Evolutionary conservation across 2,888 invertebrate species (phyloP).

Genomic region (Eudemis profundana): DNA sequence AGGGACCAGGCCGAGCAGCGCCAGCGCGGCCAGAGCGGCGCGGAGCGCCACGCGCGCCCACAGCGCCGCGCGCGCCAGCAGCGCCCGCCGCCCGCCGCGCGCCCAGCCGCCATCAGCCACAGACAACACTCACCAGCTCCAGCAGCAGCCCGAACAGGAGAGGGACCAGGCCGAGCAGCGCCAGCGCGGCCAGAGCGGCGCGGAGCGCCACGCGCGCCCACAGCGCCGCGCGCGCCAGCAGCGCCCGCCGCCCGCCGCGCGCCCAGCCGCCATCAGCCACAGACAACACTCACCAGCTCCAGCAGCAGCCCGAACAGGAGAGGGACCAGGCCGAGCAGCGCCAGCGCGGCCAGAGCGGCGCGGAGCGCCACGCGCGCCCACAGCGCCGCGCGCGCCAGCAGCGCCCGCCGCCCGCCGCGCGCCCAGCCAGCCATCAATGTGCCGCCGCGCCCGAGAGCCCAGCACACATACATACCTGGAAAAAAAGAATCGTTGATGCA

Average conservation of each 20-base stretch:
- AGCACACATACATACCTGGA: constrained; percentile 95
- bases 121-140: neutral
- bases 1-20: neutral
- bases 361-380: constrained; percentile 91
- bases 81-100: too few relatives aligned
- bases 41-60: too few relatives aligned
- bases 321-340: constrained; percentile 96
- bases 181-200: constrained; percentile 79
- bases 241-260: constrained; percentile 55
- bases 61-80: neutral
- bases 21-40: neutral
- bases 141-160: constrained; percentile 21
- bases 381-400: constrained; percentile 88
- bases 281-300: constrained; percentile 87
- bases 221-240: constrained; percentile 59
- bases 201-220: constrained; percentile 61
- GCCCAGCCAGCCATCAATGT: constrained; percentile 94
- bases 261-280: constrained; percentile 62
- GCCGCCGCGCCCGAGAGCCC: constrained; percentile 94
- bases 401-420: constrained; percentile 93
- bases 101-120: too few relatives aligned
- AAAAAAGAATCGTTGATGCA: neutral
- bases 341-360: constrained; percentile 90
- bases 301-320: constrained; percentile 96
- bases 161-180: constrained; percentile 57